phyloP scores from a whole-genome alignment of 2,113 vertebrate species.

The Pavo muticus region DNA sequence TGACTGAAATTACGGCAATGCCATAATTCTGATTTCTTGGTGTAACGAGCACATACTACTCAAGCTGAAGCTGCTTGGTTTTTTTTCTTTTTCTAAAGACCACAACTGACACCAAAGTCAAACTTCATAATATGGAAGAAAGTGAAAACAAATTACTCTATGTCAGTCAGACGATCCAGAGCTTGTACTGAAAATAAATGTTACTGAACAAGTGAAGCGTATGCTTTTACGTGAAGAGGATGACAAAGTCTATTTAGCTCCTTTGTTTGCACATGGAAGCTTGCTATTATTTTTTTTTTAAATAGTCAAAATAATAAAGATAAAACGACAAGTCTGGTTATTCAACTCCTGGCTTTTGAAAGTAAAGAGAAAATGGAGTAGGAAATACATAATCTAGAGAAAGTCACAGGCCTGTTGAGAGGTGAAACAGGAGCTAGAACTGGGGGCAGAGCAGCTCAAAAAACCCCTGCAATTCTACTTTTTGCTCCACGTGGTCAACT shows the following conservation, averaged over 20 bases:
- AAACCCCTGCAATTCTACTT: not conserved
- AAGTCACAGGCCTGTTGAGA: not conserved
- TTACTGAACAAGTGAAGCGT: not conserved
- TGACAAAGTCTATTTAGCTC: not conserved
- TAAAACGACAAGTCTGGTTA: not conserved
- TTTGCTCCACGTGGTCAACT: not conserved
- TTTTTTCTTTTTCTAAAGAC: not conserved
- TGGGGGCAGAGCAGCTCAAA: not conserved
- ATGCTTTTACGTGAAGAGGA: not conserved
- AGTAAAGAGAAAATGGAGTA: not conserved
- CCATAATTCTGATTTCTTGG: not conserved
- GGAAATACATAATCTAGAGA: not conserved
- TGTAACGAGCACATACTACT: not conserved
- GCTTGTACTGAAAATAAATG: not conserved
- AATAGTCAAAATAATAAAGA: not conserved
- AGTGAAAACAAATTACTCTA: not conserved
- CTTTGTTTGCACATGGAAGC: not conserved
- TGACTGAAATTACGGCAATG: not conserved
- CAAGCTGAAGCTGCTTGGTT: not conserved
- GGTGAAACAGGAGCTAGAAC: not conserved
- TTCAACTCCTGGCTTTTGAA: not conserved
- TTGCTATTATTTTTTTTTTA: not conserved
- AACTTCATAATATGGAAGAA: not conserved
- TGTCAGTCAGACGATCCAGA: not conserved
- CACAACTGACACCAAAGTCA: not conserved